Evolutionary conservation across 2,113 vertebrate genomes (phyloP).

Genomic region (Odocoileus hemionus): DNA sequence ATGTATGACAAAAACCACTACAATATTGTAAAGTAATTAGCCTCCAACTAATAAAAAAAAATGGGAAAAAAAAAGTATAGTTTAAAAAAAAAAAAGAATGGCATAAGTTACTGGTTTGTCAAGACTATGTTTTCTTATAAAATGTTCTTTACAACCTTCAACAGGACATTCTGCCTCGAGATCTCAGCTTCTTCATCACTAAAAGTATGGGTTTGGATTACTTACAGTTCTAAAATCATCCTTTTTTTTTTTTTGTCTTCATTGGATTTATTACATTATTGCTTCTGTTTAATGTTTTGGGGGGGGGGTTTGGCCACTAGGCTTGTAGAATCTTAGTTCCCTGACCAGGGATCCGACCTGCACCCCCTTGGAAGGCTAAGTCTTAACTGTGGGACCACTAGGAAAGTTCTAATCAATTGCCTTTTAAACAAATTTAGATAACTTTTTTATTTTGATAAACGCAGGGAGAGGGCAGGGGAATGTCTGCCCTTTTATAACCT

Average conservation of each 20-base stretch:
- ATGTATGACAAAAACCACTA: no score
- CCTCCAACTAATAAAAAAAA: no score
- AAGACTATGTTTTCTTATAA: neutral
- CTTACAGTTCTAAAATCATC: neutral
- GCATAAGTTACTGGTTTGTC: neutral
- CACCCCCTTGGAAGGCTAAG: neutral
- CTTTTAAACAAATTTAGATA: neutral
- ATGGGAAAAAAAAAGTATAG: no score
- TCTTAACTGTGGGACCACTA: neutral
- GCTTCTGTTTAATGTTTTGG: neutral
- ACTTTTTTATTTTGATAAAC: neutral
- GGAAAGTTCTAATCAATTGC: neutral
- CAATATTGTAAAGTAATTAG: no score
- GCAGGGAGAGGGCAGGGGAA: neutral
- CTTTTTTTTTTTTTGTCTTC: neutral
- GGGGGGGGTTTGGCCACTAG: neutral
- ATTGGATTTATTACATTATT: neutral
- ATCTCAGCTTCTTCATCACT: neutral
- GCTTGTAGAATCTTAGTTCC: neutral
- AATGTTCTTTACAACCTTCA: neutral
- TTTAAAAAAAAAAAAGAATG: neutral
- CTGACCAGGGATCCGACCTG: neutral
- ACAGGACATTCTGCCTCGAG: neutral
- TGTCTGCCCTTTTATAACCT: neutral
- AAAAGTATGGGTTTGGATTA: neutral